Evolutionary conservation across 2,888 invertebrate species (phyloP).

Genomic region (Strigamia maritima): DNA sequence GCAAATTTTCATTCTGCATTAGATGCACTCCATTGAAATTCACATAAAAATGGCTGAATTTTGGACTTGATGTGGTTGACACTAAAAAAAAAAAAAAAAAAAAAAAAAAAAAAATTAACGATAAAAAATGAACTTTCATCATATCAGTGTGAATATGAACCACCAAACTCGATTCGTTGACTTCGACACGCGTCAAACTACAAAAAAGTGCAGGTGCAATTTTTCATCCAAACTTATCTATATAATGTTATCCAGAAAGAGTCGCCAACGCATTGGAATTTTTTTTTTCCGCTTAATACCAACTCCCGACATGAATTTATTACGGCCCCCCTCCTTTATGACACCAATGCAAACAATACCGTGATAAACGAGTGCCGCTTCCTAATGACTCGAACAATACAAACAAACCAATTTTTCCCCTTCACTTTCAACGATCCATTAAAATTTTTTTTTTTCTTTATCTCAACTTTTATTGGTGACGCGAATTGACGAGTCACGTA

Average conservation of each 20-base stretch:
- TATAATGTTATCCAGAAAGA: not conserved
- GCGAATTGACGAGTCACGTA: not conserved
- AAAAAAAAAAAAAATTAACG: no score
- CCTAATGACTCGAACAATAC: not conserved
- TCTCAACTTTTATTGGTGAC: not conserved
- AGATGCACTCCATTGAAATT: no score
- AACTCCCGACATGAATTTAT: not conserved
- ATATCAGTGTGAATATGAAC: no score
- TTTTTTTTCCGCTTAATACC: not conserved
- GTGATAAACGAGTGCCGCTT: not conserved
- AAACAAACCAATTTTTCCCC: not conserved
- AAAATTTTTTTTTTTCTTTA: not conserved
- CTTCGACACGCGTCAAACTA: no score
- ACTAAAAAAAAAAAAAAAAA: no score
- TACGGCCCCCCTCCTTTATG: not conserved
- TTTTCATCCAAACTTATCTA: not conserved
- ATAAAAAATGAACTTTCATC: no score
- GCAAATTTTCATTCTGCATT: no score
- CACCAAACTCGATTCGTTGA: no score
- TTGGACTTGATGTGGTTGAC: no score
- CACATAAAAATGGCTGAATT: no score
- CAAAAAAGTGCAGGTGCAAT: not conserved
- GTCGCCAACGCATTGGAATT: not conserved
- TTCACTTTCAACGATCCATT: not conserved
- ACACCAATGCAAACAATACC: not conserved